Conservation (phyloP, 2,113 vertebrate species). For the Phylloscopus trochiloides region DNA sequence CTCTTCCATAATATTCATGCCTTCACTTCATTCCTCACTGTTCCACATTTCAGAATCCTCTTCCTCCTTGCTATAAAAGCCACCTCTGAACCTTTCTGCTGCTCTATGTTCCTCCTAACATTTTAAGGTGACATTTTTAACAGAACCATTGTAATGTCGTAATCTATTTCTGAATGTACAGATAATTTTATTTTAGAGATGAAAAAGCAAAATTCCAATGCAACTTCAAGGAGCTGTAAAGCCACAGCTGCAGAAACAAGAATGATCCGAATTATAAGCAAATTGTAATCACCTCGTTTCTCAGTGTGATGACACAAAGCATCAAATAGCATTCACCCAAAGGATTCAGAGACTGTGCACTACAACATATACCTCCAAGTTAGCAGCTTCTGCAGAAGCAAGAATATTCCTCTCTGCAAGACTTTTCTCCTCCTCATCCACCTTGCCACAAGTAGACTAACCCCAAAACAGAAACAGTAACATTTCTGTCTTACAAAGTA, state of each 20-base stretch:
- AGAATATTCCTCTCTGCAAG: background rate
- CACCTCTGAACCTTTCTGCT: background rate
- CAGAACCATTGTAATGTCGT: background rate
- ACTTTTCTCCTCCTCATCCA: background rate
- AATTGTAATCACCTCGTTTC: background rate
- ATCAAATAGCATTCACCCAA: background rate
- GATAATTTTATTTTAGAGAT: background rate
- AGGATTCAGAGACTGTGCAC: background rate
- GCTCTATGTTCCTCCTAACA: background rate
- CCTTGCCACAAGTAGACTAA: background rate
- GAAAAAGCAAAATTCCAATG: background rate
- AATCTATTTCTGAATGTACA: background rate
- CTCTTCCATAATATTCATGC: background rate
- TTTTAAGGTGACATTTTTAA: background rate
- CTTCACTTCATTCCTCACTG: background rate
- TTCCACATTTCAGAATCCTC: background rate
- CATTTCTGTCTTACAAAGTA: background rate
- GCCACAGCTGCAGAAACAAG: background rate
- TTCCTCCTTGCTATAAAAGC: background rate
- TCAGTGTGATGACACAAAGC: background rate
- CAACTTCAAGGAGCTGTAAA: background rate
- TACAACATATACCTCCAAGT: background rate
- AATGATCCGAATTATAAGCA: background rate
- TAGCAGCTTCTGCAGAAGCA: background rate
- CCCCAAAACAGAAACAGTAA: background rate